Evolutionary conservation across 2,113 vertebrate genomes (phyloP), one percentile per base, ranked within the genome.

Genomic region (Urocolius indicus): DNA sequence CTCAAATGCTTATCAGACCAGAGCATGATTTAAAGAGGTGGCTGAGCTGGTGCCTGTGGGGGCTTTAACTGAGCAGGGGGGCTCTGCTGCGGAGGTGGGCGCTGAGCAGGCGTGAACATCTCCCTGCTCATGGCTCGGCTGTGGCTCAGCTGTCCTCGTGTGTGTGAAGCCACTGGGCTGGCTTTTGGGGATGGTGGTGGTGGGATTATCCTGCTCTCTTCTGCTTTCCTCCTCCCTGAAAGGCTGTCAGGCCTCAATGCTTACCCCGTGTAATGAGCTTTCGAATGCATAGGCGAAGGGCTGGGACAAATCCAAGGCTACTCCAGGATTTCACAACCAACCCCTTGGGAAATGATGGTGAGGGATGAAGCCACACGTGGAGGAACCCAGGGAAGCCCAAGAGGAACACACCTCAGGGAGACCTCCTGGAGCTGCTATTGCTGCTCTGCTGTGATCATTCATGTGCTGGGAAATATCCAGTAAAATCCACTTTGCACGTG

Each of bases 1-100:
- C 86, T 58, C 87, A 69, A 84, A 66, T 13, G 84, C 84, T 95
- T 94, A 89, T 87, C 90, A 61, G 93, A 16, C 65, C 36, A 32
- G 68, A 80, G 77, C 78, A 73, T 7, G 59, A 46, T 89, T 79
- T 84, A 52, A 68, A 71, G 89, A 32, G 82, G 59, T 13, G 12
- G 55, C 21, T 65, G 76, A 89, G 87, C 72, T 24, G 75, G 57
- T 15, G 83, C 80, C 94, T 76, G 67, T 15, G 10, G 75, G 78
- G 78, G 65, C 19, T 43, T 26, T 19, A 29, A 30, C 67, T 26
- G 86, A 26, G 38, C 13, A 41, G 3, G 45, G 57, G 66, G 75
- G 83, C 58, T 32, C 7, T 14, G 57, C 63, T 32, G 43, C 13
- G 12, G 62, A 41, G 69, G 16, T 41, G 48, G 67, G 54, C 5